Conservation (phyloP, 2,888 invertebrate genomes). For the Xanthorhoe spadicearia region DNA sequence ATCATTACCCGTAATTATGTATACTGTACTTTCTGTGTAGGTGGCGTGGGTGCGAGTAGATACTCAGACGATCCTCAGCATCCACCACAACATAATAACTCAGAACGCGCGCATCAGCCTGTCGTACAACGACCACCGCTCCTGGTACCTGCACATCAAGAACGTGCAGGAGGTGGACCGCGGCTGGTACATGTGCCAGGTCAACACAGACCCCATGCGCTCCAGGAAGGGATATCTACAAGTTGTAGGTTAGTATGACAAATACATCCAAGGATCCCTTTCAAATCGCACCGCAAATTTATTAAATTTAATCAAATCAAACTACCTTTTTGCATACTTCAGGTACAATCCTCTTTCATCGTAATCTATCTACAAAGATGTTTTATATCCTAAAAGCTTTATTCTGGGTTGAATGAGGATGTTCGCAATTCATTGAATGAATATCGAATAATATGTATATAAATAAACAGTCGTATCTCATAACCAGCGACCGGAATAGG, state of each 20-base stretch:
- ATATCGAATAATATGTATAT: neutral
- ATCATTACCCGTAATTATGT: conserved; percentile 2
- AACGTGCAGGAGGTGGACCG: conserved; percentile 94
- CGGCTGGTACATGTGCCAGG: conserved; percentile 97
- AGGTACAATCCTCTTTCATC: neutral
- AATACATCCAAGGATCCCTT: neutral
- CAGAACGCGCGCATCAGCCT: conserved; percentile 95
- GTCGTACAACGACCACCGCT: conserved; percentile 94
- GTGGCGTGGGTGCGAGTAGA: conserved; percentile 97
- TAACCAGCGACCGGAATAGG: too few relatives aligned
- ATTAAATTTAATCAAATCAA: neutral
- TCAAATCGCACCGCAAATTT: neutral
- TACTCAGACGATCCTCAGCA: conserved; percentile 95
- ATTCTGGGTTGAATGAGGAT: neutral
- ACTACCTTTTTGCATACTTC: neutral
- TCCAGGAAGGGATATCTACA: conserved; percentile 95
- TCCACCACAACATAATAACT: conserved; percentile 96
- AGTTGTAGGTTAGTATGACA: conserved; percentile 91
- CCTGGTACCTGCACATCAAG: conserved; percentile 96
- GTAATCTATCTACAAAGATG: neutral
- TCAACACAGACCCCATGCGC: conserved; percentile 97
- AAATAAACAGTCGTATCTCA: neutral
- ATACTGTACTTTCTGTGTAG: conserved; percentile 72
- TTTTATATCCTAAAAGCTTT: neutral
- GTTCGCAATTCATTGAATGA: neutral